These are phyloP conservation scores for Mormoops blainvillei DNA, from an alignment of 2,113 vertebrate genomes.

Conservation along the genomic window DNA sequence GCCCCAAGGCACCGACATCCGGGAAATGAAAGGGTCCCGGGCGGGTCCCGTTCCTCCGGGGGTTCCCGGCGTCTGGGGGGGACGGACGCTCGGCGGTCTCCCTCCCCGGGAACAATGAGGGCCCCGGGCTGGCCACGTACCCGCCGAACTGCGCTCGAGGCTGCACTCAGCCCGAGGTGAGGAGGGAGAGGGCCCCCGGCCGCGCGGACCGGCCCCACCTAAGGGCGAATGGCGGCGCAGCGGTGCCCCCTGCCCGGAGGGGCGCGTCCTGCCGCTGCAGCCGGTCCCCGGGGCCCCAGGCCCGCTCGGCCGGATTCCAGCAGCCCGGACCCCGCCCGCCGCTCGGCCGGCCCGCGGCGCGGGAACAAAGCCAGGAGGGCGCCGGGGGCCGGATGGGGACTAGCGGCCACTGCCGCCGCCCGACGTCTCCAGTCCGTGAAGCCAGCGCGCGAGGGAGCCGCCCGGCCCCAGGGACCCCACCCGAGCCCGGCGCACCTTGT, in stretches of 20 bases:
- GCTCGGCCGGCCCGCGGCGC: background rate
- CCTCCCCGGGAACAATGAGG: slow-evolving; percentile 46
- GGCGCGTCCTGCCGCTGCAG: background rate
- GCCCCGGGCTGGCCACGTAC: background rate
- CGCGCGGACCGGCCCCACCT: slow-evolving; percentile 38
- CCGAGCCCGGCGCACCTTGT: slow-evolving; percentile 83
- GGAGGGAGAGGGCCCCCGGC: background rate
- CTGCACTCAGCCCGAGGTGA: background rate
- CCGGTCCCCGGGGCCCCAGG: background rate
- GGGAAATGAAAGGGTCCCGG: background rate
- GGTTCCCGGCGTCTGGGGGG: background rate
- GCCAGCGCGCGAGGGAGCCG: background rate
- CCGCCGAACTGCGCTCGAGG: background rate
- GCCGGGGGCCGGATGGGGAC: background rate
- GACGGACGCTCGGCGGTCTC: background rate
- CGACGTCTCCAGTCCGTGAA: background rate
- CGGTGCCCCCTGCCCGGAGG: slow-evolving; percentile 54
- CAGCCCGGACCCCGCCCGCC: background rate
- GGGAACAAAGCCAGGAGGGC: slow-evolving; percentile 54
- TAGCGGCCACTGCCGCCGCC: background rate
- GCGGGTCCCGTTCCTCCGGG: background rate
- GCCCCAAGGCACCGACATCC: background rate
- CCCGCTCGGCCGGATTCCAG: background rate
- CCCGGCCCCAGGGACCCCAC: background rate
- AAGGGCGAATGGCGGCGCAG: background rate